phyloP scores from a whole-genome alignment of 2,113 vertebrate genomes.

The Malurus cyaneus region DNA sequence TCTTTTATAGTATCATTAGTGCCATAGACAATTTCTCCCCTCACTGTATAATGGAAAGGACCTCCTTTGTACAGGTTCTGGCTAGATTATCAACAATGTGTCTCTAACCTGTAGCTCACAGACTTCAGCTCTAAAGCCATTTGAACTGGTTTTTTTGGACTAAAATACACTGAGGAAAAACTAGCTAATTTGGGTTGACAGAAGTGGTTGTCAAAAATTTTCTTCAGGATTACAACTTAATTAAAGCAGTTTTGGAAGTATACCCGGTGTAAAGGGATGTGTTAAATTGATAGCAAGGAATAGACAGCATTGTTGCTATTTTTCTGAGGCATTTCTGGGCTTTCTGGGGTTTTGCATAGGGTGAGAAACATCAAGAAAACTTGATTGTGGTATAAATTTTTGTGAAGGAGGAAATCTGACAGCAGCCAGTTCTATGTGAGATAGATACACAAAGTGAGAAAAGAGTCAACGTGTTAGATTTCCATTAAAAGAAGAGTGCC shows the following conservation, averaged over 20 bases:
- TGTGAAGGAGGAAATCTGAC: neutral
- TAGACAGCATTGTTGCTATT: neutral
- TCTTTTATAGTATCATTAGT: neutral
- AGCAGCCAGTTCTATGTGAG: neutral
- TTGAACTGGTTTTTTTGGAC: neutral
- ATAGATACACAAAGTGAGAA: neutral
- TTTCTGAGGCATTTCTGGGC: neutral
- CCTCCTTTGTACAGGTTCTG: neutral
- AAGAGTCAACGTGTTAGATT: neutral
- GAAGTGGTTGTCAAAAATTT: neutral
- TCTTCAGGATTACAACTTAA: neutral
- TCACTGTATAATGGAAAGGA: neutral
- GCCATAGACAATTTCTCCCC: neutral
- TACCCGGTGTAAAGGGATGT: neutral
- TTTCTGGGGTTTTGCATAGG: neutral
- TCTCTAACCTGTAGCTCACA: neutral
- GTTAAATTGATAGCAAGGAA: neutral
- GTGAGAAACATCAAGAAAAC: neutral
- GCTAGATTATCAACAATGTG: neutral
- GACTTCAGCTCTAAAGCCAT: neutral
- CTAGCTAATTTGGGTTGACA: neutral
- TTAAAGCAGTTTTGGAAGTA: neutral
- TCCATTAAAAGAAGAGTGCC: neutral
- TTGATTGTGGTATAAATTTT: neutral
- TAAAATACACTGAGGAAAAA: neutral